Evolutionary conservation across 2,888 invertebrate genomes (phyloP).

Genomic region (Hemistola chrysoprasaria): DNA sequence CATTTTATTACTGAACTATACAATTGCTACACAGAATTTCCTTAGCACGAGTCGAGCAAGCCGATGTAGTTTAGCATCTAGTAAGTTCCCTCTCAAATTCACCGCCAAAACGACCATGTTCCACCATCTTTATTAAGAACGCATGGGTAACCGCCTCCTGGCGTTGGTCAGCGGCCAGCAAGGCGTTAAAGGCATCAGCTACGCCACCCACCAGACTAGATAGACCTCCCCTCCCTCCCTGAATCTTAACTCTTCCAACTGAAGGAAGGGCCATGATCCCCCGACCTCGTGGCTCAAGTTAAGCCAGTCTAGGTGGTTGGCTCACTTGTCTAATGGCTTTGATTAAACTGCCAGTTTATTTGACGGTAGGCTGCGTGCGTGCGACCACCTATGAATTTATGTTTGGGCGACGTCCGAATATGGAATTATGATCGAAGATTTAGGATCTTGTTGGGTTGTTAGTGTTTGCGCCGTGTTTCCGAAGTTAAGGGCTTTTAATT

Average conservation of each 20-base stretch:
- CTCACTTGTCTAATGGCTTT: conserved; percentile 81
- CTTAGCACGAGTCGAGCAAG: conserved; percentile 28
- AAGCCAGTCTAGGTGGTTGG: conserved; percentile 65
- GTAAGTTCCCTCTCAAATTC: conserved; percentile 18
- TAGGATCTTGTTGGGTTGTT: conserved; percentile 42
- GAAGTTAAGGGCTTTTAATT: conserved; percentile 11
- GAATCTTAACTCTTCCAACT: conserved; percentile 25
- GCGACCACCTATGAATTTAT: conserved; percentile 79
- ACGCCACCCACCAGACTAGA: conserved; percentile 61
- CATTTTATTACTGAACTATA: no score
- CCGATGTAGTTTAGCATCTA: conserved; percentile 19
- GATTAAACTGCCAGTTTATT: conserved; percentile 82
- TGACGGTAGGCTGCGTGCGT: conserved; percentile 78
- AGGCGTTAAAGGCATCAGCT: conserved; percentile 81
- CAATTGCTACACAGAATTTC: background rate
- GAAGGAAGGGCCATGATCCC: conserved; percentile 39
- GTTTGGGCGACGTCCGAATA: conserved; percentile 68
- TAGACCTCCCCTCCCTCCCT: conserved; percentile 50
- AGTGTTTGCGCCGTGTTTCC: conserved; percentile 10
- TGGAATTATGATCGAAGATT: conserved; percentile 71
- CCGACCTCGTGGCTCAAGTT: conserved; percentile 53
- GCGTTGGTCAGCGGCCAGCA: conserved; percentile 79
- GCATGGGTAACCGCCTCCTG: conserved; percentile 75
- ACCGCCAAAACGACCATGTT: conserved; percentile 64
- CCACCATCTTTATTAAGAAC: conserved; percentile 80